A percentile compares a stretch with the other conserved stretches of the same genome.
Evolutionary conservation across 1,140 invertebrate species (phyloP).

Genomic region (Formica exsecta): DNA sequence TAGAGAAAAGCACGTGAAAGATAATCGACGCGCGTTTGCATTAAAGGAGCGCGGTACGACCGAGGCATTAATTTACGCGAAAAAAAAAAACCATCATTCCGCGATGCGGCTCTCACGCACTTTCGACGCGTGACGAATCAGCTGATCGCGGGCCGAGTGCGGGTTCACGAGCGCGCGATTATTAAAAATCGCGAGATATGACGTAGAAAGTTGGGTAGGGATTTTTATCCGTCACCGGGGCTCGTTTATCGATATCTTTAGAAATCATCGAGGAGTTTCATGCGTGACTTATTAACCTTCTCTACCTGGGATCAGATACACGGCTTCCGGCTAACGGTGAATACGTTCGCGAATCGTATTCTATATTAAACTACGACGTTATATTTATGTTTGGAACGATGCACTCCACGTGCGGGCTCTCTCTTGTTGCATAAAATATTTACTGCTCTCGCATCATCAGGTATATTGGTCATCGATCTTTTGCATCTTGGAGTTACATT

Average conservation of each 20-base stretch:
- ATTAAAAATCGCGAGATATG: slow-evolving; percentile 34
- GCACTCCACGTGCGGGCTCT: background rate
- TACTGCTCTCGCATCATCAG: background rate
- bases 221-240: background rate
- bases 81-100: slow-evolving; percentile 7
- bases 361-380: slow-evolving; percentile 37
- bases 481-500: background rate
- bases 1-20: slow-evolving; percentile 2
- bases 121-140: slow-evolving; percentile 52
- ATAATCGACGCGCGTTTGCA: slow-evolving; percentile 34
- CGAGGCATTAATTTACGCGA: slow-evolving; percentile 26
- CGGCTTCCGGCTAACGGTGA: slow-evolving; percentile 55
- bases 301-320: slow-evolving; percentile 3
- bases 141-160: slow-evolving; percentile 20
- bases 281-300: slow-evolving; percentile 49
- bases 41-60: background rate
- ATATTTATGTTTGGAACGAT: slow-evolving; percentile 21
- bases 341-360: slow-evolving; percentile 40
- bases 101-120: background rate
- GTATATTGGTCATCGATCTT: slow-evolving; percentile 5
- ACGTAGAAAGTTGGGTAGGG: background rate
- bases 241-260: slow-evolving; percentile 26
- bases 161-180: background rate
- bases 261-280: slow-evolving; percentile 29
- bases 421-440: slow-evolving; percentile 18